Base-by-base conservation (phyloP, 2,888 invertebrate species). In the Sesia apiformis region DNA sequence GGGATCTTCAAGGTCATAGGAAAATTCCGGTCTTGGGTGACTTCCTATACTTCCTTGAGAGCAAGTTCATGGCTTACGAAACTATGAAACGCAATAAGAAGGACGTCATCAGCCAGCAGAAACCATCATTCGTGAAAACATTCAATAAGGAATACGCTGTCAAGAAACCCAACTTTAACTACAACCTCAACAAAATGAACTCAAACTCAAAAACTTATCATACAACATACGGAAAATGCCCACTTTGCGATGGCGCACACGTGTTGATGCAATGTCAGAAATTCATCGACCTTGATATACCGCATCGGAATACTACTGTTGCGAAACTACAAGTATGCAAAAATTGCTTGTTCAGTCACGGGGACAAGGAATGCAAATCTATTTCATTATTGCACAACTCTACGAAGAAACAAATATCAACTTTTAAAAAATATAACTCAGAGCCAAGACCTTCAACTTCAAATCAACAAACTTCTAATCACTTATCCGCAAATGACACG, bases 31-130 rank as follows among this genome's bases (percentile, higher is more conserved):
- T 52, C 7, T 23, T 61, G 5, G 4, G 40, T 2, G 60, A 60
- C 5, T 60, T 62, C 43, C 23, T 57, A n/a, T 39, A 8, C n/a
- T 64, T 61, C 49, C 39, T 64, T 39, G 60, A 62, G 51, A 38
- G 42, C 38, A 58, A 55, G 49, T 61, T 62, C 23, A 60, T 60
- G 57, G 58, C 64, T 0, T 58, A 53, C 8, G 64, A 64, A 56
- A 52, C 59, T 4, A 50, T 52, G 52, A 53, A 54, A 53, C 5
- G 51, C 39, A n/a, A n/a, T n/a, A n/a, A n/a, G n/a, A n/a, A n/a
- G n/a, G n/a, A n/a, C n/a, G n/a, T n/a, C n/a, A 46, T 46, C 51
- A 51, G 7, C 4, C 8, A 23, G 7, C 43, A 55, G 8, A 55
- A 55, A 52, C 52, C 5, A 52, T n/a, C n/a, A n/a, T n/a, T n/a